A percentile compares a stretch with the other conserved stretches of the same genome.
Conservation (phyloP, 2,113 vertebrate species). For the Pantherophis guttatus region DNA sequence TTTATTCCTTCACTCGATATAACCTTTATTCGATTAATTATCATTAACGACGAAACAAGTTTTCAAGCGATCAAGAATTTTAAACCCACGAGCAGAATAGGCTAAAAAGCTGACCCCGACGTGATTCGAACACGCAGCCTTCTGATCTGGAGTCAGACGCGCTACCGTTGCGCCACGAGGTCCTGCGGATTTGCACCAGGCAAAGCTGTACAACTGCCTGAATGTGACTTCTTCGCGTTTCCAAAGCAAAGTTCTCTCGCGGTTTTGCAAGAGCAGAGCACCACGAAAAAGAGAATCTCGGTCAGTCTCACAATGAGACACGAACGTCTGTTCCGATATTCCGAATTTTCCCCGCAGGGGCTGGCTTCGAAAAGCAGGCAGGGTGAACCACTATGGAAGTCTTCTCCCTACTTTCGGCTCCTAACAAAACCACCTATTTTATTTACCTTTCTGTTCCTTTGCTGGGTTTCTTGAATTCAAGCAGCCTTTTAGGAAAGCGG, state of each 20-base stretch:
- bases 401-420: neutral
- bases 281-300: neutral
- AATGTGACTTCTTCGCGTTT: neutral
- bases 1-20: neutral
- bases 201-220: neutral
- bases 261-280: neutral
- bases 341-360: neutral
- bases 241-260: neutral
- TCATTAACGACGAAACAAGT: neutral
- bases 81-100: neutral
- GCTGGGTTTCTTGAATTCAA: neutral
- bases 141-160: constrained; percentile 79
- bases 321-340: neutral
- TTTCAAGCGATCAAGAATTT: neutral
- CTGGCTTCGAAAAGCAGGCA: neutral
- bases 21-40: neutral
- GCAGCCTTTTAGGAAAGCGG: neutral
- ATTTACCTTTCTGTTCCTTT: neutral
- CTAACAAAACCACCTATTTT: neutral
- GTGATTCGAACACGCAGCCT: constrained; percentile 79
- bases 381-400: neutral
- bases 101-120: constrained; percentile 62
- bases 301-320: neutral
- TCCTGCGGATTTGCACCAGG: fast-evolving
- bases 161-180: constrained; percentile 80